These are phyloP conservation scores for Anolis apletophallus DNA, from an alignment of 2,797 vertebrate genomes.

Conservation along the genomic window DNA sequence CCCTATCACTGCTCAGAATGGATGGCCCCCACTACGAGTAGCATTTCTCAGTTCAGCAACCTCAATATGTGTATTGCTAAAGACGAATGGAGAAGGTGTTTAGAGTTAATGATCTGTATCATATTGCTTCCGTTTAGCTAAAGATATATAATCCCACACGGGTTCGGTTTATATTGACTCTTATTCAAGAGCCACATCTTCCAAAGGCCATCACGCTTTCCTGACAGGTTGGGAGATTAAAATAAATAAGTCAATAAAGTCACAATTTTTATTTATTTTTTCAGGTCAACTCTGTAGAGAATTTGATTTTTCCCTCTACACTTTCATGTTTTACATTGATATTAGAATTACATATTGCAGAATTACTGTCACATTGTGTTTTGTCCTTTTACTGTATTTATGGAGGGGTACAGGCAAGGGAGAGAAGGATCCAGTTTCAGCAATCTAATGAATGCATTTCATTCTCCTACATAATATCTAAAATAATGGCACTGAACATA, in stretches of 20 bases:
- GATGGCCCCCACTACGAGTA: slow-evolving; percentile 36
- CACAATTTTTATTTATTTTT: slow-evolving; percentile 46
- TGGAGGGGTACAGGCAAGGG: slow-evolving; percentile 19
- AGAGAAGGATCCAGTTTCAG: background rate
- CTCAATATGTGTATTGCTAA: slow-evolving; percentile 59
- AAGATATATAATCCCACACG: slow-evolving; percentile 70
- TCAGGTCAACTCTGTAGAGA: slow-evolving; percentile 41
- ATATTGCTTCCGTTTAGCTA: slow-evolving; percentile 68
- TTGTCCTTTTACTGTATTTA: slow-evolving; percentile 52
- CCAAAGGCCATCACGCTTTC: slow-evolving; percentile 55
- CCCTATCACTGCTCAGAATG: slow-evolving; percentile 60
- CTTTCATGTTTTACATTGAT: slow-evolving; percentile 52
- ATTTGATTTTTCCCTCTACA: slow-evolving; percentile 41
- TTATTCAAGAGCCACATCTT: slow-evolving; percentile 62
- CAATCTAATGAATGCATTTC: slow-evolving; percentile 37
- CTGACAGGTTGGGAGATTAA: slow-evolving; percentile 63
- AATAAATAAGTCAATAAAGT: slow-evolving; percentile 66
- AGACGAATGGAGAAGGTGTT: slow-evolving; percentile 70
- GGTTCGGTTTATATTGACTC: slow-evolving; percentile 65
- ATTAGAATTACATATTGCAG: slow-evolving; percentile 45
- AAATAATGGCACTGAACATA: background rate
- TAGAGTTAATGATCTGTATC: slow-evolving; percentile 72
- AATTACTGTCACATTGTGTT: slow-evolving; percentile 49
- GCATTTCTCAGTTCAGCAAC: slow-evolving; percentile 62
- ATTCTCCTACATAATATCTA: background rate